phyloP scores from a whole-genome alignment of 23 tunicate species.

The Trididemnum miniatum region DNA sequence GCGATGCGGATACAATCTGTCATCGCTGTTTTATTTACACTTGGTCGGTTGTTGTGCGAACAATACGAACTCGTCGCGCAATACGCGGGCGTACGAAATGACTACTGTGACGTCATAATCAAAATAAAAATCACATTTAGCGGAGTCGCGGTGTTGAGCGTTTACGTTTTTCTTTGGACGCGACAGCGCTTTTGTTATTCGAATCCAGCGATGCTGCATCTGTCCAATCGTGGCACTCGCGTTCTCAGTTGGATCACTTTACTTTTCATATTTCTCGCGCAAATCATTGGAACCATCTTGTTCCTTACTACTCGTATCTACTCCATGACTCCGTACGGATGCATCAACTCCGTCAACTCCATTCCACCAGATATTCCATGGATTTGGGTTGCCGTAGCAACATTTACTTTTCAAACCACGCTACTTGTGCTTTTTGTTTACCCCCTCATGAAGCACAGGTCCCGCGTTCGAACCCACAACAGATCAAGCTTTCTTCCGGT shows the following conservation, averaged over 20 bases:
- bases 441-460: conserved; percentile 26
- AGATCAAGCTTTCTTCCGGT: conserved; percentile 14
- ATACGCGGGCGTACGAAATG: conserved; percentile 16
- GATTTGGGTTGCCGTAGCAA: conserved; percentile 25
- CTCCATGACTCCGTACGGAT: conserved; percentile 26
- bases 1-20: conserved; percentile 27
- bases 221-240: conserved; percentile 22
- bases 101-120: conserved; percentile 48
- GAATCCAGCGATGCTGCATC: conserved; percentile 60
- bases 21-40: conserved; percentile 16
- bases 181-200: conserved; percentile 67
- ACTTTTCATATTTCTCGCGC: conserved; percentile 20
- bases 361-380: conserved; percentile 43
- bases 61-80: conserved; percentile 51
- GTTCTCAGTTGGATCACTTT: conserved; percentile 41
- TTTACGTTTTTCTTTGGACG: conserved; percentile 71
- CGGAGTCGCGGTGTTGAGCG: conserved; percentile 22
- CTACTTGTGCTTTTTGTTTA: conserved; percentile 40
- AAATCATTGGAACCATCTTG: conserved; percentile 40
- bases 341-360: background rate
- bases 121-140: conserved; percentile 40
- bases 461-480: background rate
- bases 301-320: conserved; percentile 41
- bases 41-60: conserved; percentile 32
- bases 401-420: conserved; percentile 32